phyloP scores from a whole-genome alignment of 2,888 invertebrate species.

The Oxyteleia sp. region DNA sequence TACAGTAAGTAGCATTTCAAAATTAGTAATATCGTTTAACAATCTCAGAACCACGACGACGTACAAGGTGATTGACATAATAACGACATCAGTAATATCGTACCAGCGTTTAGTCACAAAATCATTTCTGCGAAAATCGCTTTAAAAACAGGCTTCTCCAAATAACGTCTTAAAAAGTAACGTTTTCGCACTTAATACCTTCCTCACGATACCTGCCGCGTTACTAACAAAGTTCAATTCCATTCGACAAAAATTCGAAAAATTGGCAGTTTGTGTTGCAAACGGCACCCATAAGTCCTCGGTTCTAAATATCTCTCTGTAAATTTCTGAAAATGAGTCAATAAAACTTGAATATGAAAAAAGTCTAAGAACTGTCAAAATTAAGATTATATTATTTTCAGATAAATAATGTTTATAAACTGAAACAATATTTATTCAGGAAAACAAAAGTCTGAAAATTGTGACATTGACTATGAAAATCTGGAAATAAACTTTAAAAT shows the following conservation, averaged over 20 bases:
- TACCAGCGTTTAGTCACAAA: not conserved
- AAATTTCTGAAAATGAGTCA: no score
- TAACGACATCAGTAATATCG: not conserved
- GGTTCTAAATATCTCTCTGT: no score
- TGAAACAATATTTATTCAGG: no score
- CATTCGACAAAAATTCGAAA: conserved; percentile 46
- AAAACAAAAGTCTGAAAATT: no score
- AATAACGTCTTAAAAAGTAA: conserved; percentile 38
- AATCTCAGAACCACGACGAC: not conserved
- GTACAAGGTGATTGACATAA: not conserved
- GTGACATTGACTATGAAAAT: no score
- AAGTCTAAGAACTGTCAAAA: no score
- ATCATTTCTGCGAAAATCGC: not conserved
- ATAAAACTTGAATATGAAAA: no score
- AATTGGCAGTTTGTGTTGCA: conserved; percentile 55
- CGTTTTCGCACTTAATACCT: conserved; percentile 18
- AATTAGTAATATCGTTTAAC: no score
- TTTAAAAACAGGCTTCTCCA: not conserved
- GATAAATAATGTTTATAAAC: no score
- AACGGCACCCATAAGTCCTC: conserved; percentile 25
- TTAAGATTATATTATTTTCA: no score
- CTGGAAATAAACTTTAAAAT: no score
- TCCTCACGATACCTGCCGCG: not conserved
- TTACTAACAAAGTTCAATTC: conserved; percentile 46
- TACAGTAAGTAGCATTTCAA: no score